Evolutionary conservation across 2,113 vertebrate genomes (phyloP).

Genomic region (Indicator indicator): DNA sequence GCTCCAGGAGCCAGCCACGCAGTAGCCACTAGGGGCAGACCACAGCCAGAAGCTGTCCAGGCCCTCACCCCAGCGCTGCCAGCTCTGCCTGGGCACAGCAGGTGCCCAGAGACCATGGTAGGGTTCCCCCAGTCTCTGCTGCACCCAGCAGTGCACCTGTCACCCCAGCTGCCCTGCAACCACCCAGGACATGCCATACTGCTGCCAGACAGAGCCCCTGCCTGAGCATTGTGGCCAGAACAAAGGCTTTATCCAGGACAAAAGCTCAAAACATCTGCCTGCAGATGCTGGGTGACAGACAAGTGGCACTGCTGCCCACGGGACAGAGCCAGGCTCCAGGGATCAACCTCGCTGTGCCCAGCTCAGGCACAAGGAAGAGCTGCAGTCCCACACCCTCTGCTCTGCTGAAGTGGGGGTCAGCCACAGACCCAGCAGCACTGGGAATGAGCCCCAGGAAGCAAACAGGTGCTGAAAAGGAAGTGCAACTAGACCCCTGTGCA

Average conservation of each 20-base stretch:
- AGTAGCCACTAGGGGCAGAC: not conserved
- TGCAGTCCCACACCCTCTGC: not conserved
- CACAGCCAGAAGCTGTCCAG: not conserved
- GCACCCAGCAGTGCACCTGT: accelerated
- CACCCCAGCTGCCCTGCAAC: not conserved
- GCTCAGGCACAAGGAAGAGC: not conserved
- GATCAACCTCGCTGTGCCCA: accelerated
- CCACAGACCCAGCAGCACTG: accelerated
- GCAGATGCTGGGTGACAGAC: accelerated
- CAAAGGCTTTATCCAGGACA: not conserved
- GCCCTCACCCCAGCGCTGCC: not conserved
- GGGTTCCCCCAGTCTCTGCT: accelerated
- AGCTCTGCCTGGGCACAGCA: not conserved
- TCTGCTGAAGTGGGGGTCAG: not conserved
- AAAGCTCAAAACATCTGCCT: not conserved
- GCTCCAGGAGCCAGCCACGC: not conserved
- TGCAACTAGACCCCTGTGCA: accelerated
- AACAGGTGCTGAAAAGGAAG: not conserved
- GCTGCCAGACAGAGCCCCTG: not conserved
- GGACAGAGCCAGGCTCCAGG: not conserved
- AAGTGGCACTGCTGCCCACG: not conserved
- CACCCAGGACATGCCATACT: accelerated
- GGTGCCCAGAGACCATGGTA: not conserved
- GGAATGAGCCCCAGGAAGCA: not conserved
- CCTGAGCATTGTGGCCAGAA: not conserved